These are phyloP conservation scores for Drosophila azteca DNA, from an alignment of 1,140 invertebrate species.

Conservation along the genomic window DNA sequence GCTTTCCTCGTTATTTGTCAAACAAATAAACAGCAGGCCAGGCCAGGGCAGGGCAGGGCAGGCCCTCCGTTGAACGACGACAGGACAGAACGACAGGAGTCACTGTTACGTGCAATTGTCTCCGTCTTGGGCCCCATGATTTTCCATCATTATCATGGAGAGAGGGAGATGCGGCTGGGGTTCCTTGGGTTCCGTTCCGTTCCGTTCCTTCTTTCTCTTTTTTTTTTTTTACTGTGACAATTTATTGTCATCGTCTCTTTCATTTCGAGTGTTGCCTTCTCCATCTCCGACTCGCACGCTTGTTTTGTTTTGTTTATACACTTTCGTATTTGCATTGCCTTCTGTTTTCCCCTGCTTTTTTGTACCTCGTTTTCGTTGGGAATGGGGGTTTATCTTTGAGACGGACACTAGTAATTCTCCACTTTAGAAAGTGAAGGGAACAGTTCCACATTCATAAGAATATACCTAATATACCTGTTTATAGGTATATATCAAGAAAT, in stretches of 20 bases:
- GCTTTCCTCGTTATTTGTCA: slow-evolving; percentile 78
- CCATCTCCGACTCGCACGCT: slow-evolving; percentile 29
- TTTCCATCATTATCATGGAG: slow-evolving; percentile 76
- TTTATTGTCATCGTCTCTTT: slow-evolving; percentile 77
- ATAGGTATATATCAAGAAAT: too few species aligned
- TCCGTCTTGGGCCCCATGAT: slow-evolving; percentile 66
- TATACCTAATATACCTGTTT: too few species aligned
- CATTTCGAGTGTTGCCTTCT: slow-evolving; percentile 33
- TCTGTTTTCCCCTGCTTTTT: slow-evolving; percentile 39
- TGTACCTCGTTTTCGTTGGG: not conserved
- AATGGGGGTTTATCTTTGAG: too few species aligned
- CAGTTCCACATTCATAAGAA: too few species aligned
- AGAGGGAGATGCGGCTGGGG: slow-evolving; percentile 10
- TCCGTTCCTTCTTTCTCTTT: not conserved
- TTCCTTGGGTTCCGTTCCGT: slow-evolving; percentile 3
- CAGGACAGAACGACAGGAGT: slow-evolving; percentile 27
- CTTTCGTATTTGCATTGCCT: slow-evolving; percentile 75
- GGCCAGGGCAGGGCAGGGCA: not conserved
- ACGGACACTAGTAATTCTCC: too few species aligned
- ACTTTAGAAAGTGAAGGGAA: too few species aligned
- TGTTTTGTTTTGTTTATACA: slow-evolving; percentile 69
- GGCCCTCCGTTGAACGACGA: not conserved
- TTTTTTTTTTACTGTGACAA: slow-evolving; percentile 51
- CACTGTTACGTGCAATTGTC: slow-evolving; percentile 76
- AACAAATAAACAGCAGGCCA: slow-evolving; percentile 75